These are phyloP conservation scores for Drosophila pruinosa DNA, from an alignment of 1,140 invertebrate genomes.

Conservation along the genomic window DNA sequence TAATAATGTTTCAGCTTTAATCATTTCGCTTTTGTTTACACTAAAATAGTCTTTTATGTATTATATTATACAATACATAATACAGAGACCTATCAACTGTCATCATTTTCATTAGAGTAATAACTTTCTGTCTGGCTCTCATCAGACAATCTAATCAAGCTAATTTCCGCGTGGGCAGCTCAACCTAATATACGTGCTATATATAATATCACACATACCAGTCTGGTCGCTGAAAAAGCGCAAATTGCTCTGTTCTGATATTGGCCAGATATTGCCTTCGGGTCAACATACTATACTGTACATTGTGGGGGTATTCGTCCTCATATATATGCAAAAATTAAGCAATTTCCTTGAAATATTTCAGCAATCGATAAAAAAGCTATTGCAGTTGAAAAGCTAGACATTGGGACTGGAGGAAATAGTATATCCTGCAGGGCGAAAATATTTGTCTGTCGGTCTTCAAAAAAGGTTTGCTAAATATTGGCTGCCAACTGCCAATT, in stretches of 20 bases:
- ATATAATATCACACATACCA: not conserved
- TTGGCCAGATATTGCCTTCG: not conserved
- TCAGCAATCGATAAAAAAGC: slow-evolving; percentile 8
- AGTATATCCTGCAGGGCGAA: too few species aligned
- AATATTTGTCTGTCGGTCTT: not conserved
- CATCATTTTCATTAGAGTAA: slow-evolving; percentile 3
- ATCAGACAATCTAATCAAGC: slow-evolving; percentile 39
- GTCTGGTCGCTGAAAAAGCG: not conserved
- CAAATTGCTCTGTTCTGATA: not conserved
- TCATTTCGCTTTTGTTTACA: not conserved
- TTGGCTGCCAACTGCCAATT: slow-evolving; percentile 4
- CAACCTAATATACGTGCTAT: not conserved
- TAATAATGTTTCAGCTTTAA: not conserved
- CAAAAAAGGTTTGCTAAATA: not conserved
- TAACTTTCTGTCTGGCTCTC: slow-evolving; percentile 7
- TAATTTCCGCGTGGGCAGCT: slow-evolving; percentile 30
- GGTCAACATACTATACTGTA: not conserved
- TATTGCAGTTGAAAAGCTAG: not conserved
- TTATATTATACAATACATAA: not conserved
- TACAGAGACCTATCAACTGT: not conserved
- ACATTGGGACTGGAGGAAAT: not conserved
- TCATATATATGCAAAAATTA: slow-evolving; percentile 17
- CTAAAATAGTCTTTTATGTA: not conserved
- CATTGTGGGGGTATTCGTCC: not conserved
- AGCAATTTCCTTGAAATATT: slow-evolving; percentile 20